Evolutionary conservation across 1,140 invertebrate species (phyloP).

Genomic region (Acyrthosiphon pisum): DNA sequence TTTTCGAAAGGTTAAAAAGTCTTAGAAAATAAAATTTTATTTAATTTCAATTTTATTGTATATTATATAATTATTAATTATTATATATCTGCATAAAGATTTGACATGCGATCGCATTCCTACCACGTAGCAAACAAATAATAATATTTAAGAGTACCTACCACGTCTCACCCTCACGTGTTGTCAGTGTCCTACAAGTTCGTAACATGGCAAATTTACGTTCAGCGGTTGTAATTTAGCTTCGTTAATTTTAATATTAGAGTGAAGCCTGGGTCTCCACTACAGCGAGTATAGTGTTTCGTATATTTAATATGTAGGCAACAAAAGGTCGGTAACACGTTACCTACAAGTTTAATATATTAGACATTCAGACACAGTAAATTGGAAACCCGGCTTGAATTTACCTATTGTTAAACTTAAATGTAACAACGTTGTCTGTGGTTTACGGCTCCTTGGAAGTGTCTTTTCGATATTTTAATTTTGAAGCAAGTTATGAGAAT

Average conservation of each 20-base stretch:
- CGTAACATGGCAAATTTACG: neutral
- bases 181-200: neutral
- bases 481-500: neutral
- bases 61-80: neutral
- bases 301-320: neutral
- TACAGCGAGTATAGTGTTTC: neutral
- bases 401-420: neutral
- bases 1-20: neutral
- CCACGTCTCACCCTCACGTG: neutral
- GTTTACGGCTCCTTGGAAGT: neutral
- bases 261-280: neutral
- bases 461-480: neutral
- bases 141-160: neutral
- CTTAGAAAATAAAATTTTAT: neutral
- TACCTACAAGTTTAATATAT: neutral
- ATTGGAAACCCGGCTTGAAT: neutral
- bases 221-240: neutral
- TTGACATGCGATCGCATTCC: neutral
- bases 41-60: neutral
- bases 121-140: neutral
- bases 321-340: neutral
- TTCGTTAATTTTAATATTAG: neutral
- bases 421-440: neutral
- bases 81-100: neutral
- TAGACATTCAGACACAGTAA: neutral